Base-by-base conservation (phyloP, 2,888 invertebrate species). In the Rhingia campestris region DNA sequence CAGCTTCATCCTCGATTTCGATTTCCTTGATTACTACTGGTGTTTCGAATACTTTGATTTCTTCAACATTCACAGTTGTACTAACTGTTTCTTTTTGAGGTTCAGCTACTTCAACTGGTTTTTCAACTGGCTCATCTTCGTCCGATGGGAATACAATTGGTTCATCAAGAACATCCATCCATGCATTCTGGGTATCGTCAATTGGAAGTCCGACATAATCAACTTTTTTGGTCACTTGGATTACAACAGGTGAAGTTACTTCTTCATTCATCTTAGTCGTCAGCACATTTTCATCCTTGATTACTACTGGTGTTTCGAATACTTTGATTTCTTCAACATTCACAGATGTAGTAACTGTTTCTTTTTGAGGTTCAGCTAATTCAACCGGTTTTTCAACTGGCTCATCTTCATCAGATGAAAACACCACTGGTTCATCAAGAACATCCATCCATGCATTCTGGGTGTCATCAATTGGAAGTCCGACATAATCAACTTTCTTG, bases 151-250 rank as follows among this genome's bases (percentile, higher is more conserved):
- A 87, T 58, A 76, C 86, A 75, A 89, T 88, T 39, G 89, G 88
- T 81, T 91, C 89, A 67, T 91, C 90, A 14, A 89, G 49, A 43
- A 88, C 87, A 72, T 87, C 69, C 87, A 91, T 88, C 88, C 90
- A 91, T 0, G 88, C 70, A 64, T 86, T 87, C 58, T 88, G 76
- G 3, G 88, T 77, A 51, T 88, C 87, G 73, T 89, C 88, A 41
- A 87, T 81, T 22, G 88, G 87, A 49, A 87, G 81, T 45, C 87
- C 88, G 51, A 79, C 86, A 64, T 87, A 87, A 0, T 63, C 74
- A 7, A 54, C 4, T 14, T 73, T 77, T 12, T 70, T 69, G 14
- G 43, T 4, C 43, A 5, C 51, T 58, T 63, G 14, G 49, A n/a
- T 39, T 33, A 6, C 0, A 12, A 6, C 12, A 12, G 14, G 5